Conservation (phyloP, 2,888 invertebrate genomes). For the Apantesis nais region DNA sequence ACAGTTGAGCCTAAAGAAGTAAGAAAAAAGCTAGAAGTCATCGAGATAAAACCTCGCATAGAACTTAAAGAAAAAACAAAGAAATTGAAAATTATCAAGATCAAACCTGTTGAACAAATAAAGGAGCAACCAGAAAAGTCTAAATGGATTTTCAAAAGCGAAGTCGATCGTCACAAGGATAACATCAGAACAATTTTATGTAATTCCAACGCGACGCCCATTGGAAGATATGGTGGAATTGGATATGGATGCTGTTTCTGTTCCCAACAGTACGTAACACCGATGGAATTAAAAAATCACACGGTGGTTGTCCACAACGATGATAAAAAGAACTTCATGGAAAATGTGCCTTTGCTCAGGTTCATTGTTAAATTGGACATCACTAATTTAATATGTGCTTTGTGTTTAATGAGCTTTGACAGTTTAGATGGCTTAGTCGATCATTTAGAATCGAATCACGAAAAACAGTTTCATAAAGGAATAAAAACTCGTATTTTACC, state of each 20-base stretch:
- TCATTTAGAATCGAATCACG: slow-evolving; percentile 54
- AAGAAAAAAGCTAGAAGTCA: neutral
- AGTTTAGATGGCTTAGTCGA: slow-evolving; percentile 48
- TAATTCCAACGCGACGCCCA: slow-evolving; percentile 72
- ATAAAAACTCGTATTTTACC: slow-evolving; percentile 60
- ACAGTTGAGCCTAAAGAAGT: neutral
- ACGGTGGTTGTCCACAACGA: slow-evolving; percentile 56
- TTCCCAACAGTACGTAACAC: slow-evolving; percentile 54
- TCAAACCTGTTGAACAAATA: slow-evolving; percentile 7
- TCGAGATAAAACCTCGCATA: neutral
- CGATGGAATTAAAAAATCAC: slow-evolving; percentile 63
- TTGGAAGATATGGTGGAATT: slow-evolving; percentile 60
- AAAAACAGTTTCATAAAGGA: slow-evolving; percentile 47
- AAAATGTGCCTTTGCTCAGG: slow-evolving; percentile 39
- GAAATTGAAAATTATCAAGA: slow-evolving; percentile 26
- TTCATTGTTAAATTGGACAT: slow-evolving; percentile 65
- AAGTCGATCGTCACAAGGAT: slow-evolving; percentile 56
- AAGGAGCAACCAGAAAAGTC: neutral
- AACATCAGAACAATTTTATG: slow-evolving; percentile 63
- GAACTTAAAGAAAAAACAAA: slow-evolving; percentile 27
- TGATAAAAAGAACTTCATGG: slow-evolving; percentile 60
- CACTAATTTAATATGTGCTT: slow-evolving; percentile 55
- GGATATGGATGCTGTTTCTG: slow-evolving; percentile 71
- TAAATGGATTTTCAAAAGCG: slow-evolving; percentile 22
- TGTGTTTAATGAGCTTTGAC: slow-evolving; percentile 49